Percentiles rank a stretch among this genome's conserved stretches.
Conservation (phyloP, 2,888 invertebrate species). For the Acrobeloides nanus region DNA sequence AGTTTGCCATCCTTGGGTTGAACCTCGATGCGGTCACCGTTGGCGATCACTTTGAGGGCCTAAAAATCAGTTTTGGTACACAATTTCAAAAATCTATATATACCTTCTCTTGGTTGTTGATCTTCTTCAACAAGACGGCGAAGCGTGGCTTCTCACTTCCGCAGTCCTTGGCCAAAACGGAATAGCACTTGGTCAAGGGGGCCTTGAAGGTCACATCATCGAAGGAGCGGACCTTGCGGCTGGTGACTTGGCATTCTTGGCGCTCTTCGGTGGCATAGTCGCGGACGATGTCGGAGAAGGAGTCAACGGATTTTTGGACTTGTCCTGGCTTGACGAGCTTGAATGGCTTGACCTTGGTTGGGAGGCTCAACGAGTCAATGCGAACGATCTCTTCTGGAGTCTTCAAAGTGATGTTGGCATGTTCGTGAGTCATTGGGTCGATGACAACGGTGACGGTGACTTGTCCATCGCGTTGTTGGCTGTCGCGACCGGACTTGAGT, state of each 20-base stretch:
- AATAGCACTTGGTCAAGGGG: slow-evolving; percentile 49
- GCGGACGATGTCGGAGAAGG: slow-evolving; percentile 6
- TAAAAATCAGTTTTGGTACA: slow-evolving; percentile 12
- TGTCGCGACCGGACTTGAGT: neutral
- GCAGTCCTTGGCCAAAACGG: slow-evolving; percentile 55
- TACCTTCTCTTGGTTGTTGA: slow-evolving; percentile 7
- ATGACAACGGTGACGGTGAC: slow-evolving; percentile 24
- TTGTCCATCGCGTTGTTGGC: slow-evolving; percentile 8
- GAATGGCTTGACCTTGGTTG: slow-evolving; percentile 15
- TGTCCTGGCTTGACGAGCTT: slow-evolving; percentile 8
- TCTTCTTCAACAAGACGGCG: slow-evolving; percentile 52
- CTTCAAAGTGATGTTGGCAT: slow-evolving; percentile 38
- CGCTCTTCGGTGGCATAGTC: neutral
- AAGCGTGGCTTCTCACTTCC: slow-evolving; percentile 41
- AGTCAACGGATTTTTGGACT: slow-evolving; percentile 12
- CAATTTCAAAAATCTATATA: no score
- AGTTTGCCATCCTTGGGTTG: slow-evolving; percentile 15
- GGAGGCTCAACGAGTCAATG: slow-evolving; percentile 16
- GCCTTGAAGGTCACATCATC: slow-evolving; percentile 42
- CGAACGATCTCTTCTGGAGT: slow-evolving; percentile 26
- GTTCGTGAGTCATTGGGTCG: slow-evolving; percentile 36
- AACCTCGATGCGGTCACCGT: slow-evolving; percentile 21
- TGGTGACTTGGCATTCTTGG: slow-evolving; percentile 14
- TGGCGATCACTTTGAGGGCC: slow-evolving; percentile 25
- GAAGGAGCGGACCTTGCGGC: slow-evolving; percentile 19